Base-by-base conservation (phyloP, 2,888 invertebrate species). In the Elegia similella region DNA sequence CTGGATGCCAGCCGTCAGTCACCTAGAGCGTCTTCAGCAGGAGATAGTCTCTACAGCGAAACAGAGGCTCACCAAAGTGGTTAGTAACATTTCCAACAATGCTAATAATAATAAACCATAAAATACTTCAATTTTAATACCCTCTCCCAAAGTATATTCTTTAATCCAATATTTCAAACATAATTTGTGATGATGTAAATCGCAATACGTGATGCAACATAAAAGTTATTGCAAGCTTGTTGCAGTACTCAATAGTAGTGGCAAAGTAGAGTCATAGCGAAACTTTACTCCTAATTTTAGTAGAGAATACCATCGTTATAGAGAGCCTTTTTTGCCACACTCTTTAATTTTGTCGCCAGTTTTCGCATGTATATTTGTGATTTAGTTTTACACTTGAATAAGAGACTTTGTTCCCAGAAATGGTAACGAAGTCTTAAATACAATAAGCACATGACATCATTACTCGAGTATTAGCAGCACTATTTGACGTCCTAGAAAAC, bases 231-330 rank as follows among this genome's bases (percentile, higher is more conserved):
- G 75, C 75, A 81, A 82, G 83, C 85, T 86, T 84, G 68, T 67
- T 75, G 75, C 82, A 78, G 78, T 82, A n/a, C n/a, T n/a, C n/a
- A 76, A 66, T 72, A 73, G 85, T 88, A 88, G 88, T 91, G 89
- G 90, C 89, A 88, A 88, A 85, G 87, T 89, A 87, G 88, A 88
- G 84, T 91, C 90, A 89, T 87, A 85, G 90, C 90, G 90, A 91
- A 90, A 91, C 90, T 79, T 91, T 91, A 90, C 89, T 89, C 89
- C 76, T 86, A 68, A 74, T 82, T 83, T 78, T 57, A 67, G 79
- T 84, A 83, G 80, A 76, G 69, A 76, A 68, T 62, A 77, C 72
- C 79, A 78, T 81, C 23, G 23, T 48, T 68, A 66, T 76, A 73
- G 69, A 75, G 72, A 75, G 74, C 78, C 77, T 88, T 76, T 68